Evolutionary conservation across 1,140 invertebrate genomes (phyloP), one percentile per base, ranked within the genome.

Genomic region (Orchesella cincta): DNA sequence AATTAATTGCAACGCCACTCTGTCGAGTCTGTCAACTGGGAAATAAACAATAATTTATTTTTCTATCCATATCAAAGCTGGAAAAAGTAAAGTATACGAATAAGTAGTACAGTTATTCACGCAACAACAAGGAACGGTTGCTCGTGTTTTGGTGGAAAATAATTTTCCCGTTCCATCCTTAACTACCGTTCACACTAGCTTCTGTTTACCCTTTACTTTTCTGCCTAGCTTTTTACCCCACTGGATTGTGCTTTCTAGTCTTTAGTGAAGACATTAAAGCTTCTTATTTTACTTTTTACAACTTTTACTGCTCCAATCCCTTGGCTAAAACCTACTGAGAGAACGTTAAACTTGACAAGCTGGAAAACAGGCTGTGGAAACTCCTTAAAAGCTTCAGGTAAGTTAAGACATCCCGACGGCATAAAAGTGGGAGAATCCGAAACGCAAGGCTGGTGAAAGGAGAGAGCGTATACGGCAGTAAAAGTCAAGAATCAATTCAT

Each of bases 211-310:
- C 14, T 57, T 57, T 14, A 14, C 52, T 23, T 57, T 57, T 57
- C 52, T 57, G 3, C 39, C 8, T 46, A 46, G 8, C 8, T 46
- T 46, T 46, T 46, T 8, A 46, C 39, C 20, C 20, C 39, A 46
- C 39, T 46, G 8, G n/a, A n/a, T n/a, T n/a, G n/a, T n/a, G n/a
- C 18, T 46, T 18, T 46, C 39, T 18, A 46, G 39, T 26, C 23
- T 57, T 57, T 18, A 26, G 52, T 26, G 23, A 57, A 23, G 3
- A 23, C 52, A 57, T 57, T 57, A 57, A 57, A 57, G 52, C 52
- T 57, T 57, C 52, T 57, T 57, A 57, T 57, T 57, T 57, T 3
- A 57, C 12, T 57, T 57, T 57, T 57, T 57, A 57, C 52, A n/a
- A 57, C 52, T 57, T 57, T 14, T 57, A 3, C 8, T 3, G n/a